Conservation (phyloP, 2,113 vertebrate species). For the Microcebus jonahi region DNA sequence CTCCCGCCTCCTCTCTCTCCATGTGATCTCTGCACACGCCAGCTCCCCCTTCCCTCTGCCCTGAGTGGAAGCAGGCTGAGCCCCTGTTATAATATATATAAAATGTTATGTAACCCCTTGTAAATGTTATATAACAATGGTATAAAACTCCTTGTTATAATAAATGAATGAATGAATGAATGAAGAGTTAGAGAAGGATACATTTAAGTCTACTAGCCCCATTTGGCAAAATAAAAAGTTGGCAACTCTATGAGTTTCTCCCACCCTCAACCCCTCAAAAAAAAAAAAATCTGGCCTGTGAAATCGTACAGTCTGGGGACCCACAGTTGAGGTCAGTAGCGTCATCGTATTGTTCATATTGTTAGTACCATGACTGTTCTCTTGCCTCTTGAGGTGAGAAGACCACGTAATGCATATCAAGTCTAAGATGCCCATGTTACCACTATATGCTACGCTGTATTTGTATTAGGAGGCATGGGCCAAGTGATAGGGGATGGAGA, state of each 20-base stretch:
- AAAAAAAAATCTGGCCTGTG: neutral
- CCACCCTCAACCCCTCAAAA: neutral
- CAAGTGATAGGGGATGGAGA: neutral
- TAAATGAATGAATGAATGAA: neutral
- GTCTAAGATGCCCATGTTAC: neutral
- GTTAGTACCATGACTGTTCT: neutral
- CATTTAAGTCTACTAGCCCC: neutral
- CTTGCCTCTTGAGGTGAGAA: neutral
- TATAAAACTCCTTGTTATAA: neutral
- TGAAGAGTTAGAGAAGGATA: neutral
- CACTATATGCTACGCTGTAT: fast-evolving
- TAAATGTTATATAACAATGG: too few relatives aligned
- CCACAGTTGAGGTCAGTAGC: neutral
- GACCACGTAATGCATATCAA: neutral
- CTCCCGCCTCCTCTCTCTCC: neutral
- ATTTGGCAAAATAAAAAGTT: neutral
- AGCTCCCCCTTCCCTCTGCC: neutral
- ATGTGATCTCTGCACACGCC: neutral
- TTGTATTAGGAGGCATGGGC: neutral
- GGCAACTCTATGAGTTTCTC: neutral
- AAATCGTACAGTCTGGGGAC: neutral
- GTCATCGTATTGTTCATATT: fast-evolving
- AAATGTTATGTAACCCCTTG: neutral
- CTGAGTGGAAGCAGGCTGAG: neutral
- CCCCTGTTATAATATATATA: too few relatives aligned